Evolutionary conservation across 1,140 invertebrate genomes (phyloP), one percentile per base, ranked within the genome.

Genomic region (Aphelinus atriplicis): DNA sequence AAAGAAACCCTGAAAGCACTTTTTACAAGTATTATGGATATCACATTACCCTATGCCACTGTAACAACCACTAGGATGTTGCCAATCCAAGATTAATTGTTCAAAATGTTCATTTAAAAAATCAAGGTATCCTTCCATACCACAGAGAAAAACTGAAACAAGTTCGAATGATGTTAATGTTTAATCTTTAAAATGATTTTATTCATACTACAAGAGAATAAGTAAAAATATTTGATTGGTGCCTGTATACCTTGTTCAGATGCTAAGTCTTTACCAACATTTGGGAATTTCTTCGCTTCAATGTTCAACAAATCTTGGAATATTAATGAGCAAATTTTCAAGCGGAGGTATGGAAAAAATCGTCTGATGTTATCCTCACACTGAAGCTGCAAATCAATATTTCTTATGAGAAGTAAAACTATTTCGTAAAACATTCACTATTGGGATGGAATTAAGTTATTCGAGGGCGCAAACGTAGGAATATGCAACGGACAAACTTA

Each of bases 81-180:
- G 77, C 82, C 82, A 85, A 7, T 70, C 75, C 3, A 83, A 46
- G n/a, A 87, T 77, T 26, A 82, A 57, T 55, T 80, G 75, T 43
- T 80, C 70, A 47, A 85, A 86, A 62, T 80, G 79, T n/a, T 76
- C 26, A 65, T 77, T 76, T 1, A 79, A 72, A 56, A 88, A 84
- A 65, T 87, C 85, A 1, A 80, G 53, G 53, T 80, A 87, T 10
- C 86, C 86, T 71, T 84, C 85, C 80, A 87, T 85, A 0, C 87
- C 87, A 64, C 87, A 88, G 9, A 87, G 68, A 43, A 82, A 62
- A 56, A 86, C 86, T 86, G 63, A n/a, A 76, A 80, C 45, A 55
- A 55, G 26, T 26, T 26, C 47, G 67, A 61, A 78, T 48, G 43
- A 57, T 67, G 48, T 68, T 53, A 53, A 53, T 6, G 42, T 51